Evolutionary conservation across 2,797 vertebrate species (phyloP).

Genomic region (Pantherophis alleghaniensis): DNA sequence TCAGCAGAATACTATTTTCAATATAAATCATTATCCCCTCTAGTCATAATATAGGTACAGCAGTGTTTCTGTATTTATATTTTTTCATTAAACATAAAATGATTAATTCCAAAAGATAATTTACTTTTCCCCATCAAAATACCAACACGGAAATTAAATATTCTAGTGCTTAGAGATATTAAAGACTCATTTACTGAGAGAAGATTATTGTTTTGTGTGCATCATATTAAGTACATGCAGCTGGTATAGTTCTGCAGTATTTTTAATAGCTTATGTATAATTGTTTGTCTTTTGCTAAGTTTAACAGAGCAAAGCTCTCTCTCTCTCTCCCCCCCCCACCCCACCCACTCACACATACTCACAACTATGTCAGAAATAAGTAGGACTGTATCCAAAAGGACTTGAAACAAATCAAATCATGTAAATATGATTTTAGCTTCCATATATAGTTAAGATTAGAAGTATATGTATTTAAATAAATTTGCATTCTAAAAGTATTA

Average conservation of each 20-base stretch:
- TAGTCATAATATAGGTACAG: conserved; percentile 68
- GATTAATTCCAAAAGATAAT: conserved; percentile 77
- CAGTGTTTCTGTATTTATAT: conserved; percentile 73
- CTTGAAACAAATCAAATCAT: background rate
- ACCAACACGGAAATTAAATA: conserved; percentile 74
- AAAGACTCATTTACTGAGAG: conserved; percentile 66
- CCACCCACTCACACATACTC: background rate
- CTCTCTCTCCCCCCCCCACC: too few species aligned
- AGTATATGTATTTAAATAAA: background rate
- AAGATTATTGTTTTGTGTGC: conserved; percentile 65
- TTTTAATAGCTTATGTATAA: conserved; percentile 25
- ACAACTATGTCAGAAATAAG: background rate
- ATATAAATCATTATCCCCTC: conserved; percentile 69
- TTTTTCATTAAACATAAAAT: conserved; percentile 79
- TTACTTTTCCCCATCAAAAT: conserved; percentile 66
- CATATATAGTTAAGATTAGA: background rate
- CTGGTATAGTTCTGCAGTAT: conserved; percentile 18
- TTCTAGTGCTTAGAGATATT: conserved; percentile 69
- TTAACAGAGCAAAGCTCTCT: conserved; percentile 6
- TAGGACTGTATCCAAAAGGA: background rate
- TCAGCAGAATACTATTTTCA: conserved; percentile 68
- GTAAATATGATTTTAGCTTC: background rate
- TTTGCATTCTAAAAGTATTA: background rate
- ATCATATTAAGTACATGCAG: conserved; percentile 47
- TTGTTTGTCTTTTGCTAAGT: conserved; percentile 29